Base-by-base conservation (phyloP, 2,113 vertebrate species). In the Podarcis cretensis region DNA sequence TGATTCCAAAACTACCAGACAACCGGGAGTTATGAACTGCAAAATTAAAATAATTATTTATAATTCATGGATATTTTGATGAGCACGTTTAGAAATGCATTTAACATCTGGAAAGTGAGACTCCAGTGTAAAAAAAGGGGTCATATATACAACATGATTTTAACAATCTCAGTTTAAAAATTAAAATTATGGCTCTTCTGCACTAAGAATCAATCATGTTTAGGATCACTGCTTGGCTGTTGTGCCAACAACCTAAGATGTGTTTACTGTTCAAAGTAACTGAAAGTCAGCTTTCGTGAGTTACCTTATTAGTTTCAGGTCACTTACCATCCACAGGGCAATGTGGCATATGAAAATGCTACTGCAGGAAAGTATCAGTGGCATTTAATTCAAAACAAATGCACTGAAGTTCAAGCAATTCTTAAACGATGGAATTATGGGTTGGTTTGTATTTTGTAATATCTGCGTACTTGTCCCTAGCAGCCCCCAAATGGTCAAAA, bases 211-310 rank as follows among this genome's bases (percentile, higher is more conserved):
- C 0, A 88, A 54, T 35, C 21, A 40, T 1, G 18, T 0, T 37
- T 82, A 89, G 80, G 4, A 80, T 81, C 8, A 80, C 0, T 89
- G 30, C 0, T 30, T 87, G 66, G 88, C 78, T 89, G 81, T 0
- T 0, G 89, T 25, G 93, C 4, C 21, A 59, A 93, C 92, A 92
- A 82, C 2, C 12, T 4, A 75, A 3, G 73, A 8, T 20, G 20
- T 32, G 80, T 32, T 35, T 74, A 18, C 73, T 57, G 12, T 90
- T 92, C 73, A 81, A 35, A 92, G 48, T 83, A 89, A 92, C 37
- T 66, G 66, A 92, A 79, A 87, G 63, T 27, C 89, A 91, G 4
- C 12, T 91, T 85, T 88, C 27, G 75, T 81, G 85, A 84, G 43
- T 80, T 71, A n/a, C 0, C 2, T 20, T 82, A 0, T 81, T 76